Base-by-base conservation (phyloP, 2,797 vertebrate genomes). In the Prionace glauca region DNA sequence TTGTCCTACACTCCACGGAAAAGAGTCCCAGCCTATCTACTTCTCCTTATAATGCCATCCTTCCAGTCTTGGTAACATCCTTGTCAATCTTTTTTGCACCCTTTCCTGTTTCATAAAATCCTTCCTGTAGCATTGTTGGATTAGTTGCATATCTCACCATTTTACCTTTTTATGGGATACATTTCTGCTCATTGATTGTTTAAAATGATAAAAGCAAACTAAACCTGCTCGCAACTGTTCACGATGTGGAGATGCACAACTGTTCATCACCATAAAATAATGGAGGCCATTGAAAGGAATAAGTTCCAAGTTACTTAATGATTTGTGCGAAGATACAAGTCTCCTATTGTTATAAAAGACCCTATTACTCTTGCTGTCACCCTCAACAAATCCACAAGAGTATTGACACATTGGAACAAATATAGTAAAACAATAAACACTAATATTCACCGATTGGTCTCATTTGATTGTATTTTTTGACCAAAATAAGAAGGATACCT, bases 401-500 rank as follows among this genome's bases (percentile, higher is more conserved):
- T 7, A 91, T n/a, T 56, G 86, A 91, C 32, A n/a, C 18, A 22
- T 65, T 91, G 65, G 60, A n/a, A 91, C 62, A 91, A n/a, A 91
- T n/a, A 20, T 41, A n/a, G n/a, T 24, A 36, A 69, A 22, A 93
- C 67, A 93, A 92, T 0, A 11, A 93, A 93, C n/a, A 12, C 62
- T 69, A 67, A 67, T 93, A 69, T 69, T 67, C 62, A 36, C n/a
- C 36, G 8, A 41, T 41, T 20, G 16, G 14, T 69, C 14, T 24
- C 91, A 93, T 22, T 88, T 69, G 91, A 93, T 20, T 45, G 8
- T 62, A 90, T 50, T 50, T 94, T 26, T 62, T 67, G 77, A 16
- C 36, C 96, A 36, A n/a, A 74, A 50, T 36, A 50, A 93, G 95
- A 77, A 50, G 69, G 12, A 18, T 96, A 99, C 99, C 99, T 99